Base-by-base conservation (phyloP, 2,888 invertebrate genomes). In the Ophion slaviceki region DNA sequence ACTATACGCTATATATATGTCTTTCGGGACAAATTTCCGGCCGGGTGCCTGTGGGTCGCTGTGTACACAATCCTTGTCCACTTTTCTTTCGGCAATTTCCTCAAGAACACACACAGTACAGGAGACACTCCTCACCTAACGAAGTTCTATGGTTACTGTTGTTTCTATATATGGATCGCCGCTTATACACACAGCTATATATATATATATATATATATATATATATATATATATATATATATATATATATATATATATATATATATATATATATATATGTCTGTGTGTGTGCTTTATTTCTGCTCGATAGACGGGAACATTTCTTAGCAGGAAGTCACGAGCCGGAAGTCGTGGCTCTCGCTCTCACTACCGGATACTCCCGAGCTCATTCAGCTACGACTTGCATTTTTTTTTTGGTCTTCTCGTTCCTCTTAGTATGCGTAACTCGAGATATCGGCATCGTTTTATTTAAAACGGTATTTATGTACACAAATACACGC, bases 281-380 rank as follows among this genome's bases (percentile, higher is more conserved):
- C 24, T 14, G 59, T 14, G 10, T 20, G 24, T 36, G 32, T 28
- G 45, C n/a, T n/a, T 36, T n/a, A n/a, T 14, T 57, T 59, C 72
- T 62, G 53, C 20, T 53, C 53, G 76, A 66, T 66, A 32, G 78
- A 72, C 57, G 70, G 28, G 40, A 28, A 80, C 77, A 80, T 78
- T 86, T 82, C 80, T 82, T 72, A 82, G 78, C 87, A 76, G 88
- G 88, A 88, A 86, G 86, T 88, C 88, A 88, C 88, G 88, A 86
- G 86, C 82, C 88, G 88, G 88, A 88, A 88, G 84, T 86, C 79
- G 81, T 79, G 77, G 77, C 72, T 78, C 81, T 80, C 70, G 74
- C 79, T 53, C 71, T 79, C 80, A 59, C 64, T 72, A 79, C 85
- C 87, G 88, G 87, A 87, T 82, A 80, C 70, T 67, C 59, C 40